phyloP scores from a whole-genome alignment of 2,888 invertebrate species.

The Gerris lacustris region DNA sequence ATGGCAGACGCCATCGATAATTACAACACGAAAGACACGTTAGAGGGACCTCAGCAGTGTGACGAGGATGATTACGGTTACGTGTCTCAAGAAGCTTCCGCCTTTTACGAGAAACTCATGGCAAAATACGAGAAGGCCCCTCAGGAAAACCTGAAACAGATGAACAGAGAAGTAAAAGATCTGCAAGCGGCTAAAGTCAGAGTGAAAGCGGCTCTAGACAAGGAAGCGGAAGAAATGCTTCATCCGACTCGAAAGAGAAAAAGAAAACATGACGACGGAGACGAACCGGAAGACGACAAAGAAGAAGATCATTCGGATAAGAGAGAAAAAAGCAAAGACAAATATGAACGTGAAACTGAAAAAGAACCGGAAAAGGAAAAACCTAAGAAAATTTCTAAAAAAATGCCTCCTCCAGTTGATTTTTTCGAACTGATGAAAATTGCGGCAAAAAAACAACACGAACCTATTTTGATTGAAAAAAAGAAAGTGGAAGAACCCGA shows the following conservation, averaged over 20 bases:
- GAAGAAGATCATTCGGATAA: conserved; percentile 33
- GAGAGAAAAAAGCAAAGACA: not conserved
- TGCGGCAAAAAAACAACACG: conserved; percentile 70
- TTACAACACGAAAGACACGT: conserved; percentile 60
- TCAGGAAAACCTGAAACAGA: conserved; percentile 41
- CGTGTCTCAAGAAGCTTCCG: conserved; percentile 69
- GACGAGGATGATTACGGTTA: conserved; percentile 88
- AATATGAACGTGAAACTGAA: conserved; percentile 10
- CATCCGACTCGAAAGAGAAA: conserved; percentile 52
- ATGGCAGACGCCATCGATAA: conserved; percentile 67
- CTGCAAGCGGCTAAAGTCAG: conserved; percentile 46
- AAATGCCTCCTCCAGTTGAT: conserved; percentile 60
- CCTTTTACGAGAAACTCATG: conserved; percentile 71
- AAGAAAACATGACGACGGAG: conserved; percentile 37
- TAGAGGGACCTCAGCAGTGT: conserved; percentile 55
- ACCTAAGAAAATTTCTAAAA: conserved; percentile 41
- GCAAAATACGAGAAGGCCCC: conserved; percentile 64
- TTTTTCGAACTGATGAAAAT: conserved; percentile 66
- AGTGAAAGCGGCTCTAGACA: conserved; percentile 59
- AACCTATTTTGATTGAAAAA: conserved; percentile 53
- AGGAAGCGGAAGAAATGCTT: conserved; percentile 58
- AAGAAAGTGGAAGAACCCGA: conserved; percentile 49
- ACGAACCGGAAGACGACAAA: conserved; percentile 39
- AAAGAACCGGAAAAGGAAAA: conserved; percentile 26
- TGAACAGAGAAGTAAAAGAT: conserved; percentile 37